Evolutionary conservation across 1,140 invertebrate species (phyloP).

Genomic region (Plutomurus gul): DNA sequence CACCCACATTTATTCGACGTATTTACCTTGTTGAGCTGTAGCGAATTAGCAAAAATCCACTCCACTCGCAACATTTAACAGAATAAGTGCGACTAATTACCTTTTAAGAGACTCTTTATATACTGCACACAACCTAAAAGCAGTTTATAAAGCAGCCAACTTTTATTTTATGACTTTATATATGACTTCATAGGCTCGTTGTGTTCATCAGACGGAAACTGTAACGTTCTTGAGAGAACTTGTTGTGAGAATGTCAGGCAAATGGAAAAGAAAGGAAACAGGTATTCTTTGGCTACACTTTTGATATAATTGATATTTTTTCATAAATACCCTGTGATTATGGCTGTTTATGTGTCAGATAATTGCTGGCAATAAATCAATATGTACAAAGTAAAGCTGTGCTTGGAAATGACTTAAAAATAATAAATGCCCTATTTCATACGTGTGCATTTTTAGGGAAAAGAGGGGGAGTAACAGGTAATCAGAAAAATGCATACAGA

Average conservation of each 20-base stretch:
- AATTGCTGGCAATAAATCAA: neutral
- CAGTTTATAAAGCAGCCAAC: neutral
- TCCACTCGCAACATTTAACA: neutral
- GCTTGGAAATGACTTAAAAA: too few relatives aligned
- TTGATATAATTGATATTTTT: too few relatives aligned
- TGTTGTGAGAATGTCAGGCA: slow-evolving; percentile 21
- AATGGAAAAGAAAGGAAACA: too few relatives aligned
- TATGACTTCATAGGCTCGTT: neutral
- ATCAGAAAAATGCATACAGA: too few relatives aligned
- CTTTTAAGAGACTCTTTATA: neutral
- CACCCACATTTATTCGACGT: slow-evolving; percentile 10
- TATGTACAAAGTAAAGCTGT: too few relatives aligned
- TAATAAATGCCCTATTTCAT: neutral
- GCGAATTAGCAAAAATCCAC: neutral
- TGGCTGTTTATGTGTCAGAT: too few relatives aligned
- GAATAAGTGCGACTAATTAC: slow-evolving; percentile 20
- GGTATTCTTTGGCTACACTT: too few relatives aligned
- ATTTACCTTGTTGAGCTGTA: slow-evolving; percentile 1
- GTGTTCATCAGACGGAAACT: slow-evolving; percentile 5
- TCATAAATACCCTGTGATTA: too few relatives aligned
- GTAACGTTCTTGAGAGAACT: slow-evolving; percentile 12
- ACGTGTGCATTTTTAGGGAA: neutral
- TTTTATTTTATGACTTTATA: slow-evolving; percentile 29
- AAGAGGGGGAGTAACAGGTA: too few relatives aligned
- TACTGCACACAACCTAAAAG: neutral